Evolutionary conservation across 2,797 vertebrate genomes (phyloP).

Genomic region (Sebastes hubbsi): DNA sequence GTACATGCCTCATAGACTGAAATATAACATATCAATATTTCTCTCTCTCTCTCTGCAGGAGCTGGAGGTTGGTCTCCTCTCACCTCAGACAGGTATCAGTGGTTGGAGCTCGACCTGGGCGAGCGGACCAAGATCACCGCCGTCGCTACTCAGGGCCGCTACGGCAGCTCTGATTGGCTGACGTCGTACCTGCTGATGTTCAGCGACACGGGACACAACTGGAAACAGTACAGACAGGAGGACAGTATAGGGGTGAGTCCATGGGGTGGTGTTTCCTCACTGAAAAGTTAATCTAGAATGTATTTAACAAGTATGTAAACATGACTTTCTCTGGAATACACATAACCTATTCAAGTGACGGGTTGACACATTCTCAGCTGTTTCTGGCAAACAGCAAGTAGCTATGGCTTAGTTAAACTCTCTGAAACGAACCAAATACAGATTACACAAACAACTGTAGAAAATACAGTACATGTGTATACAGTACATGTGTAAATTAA

Average conservation of each 20-base stretch:
- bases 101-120: conserved; percentile 91
- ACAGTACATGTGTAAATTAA: neutral
- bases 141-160: conserved; percentile 90
- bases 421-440: neutral
- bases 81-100: conserved; percentile 84
- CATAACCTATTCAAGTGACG: neutral
- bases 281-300: neutral
- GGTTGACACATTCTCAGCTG: neutral
- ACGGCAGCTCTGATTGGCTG: conserved; percentile 94
- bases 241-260: conserved; percentile 83
- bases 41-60: conserved; percentile 67
- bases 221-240: conserved; percentile 91
- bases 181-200: conserved; percentile 89
- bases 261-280: neutral
- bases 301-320: neutral
- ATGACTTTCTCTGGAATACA: neutral
- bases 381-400: neutral
- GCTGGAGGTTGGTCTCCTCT: conserved; percentile 91
- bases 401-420: neutral
- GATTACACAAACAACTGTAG: neutral
- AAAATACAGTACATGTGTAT: neutral
- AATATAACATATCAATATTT: neutral
- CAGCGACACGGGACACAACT: conserved; percentile 93
- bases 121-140: conserved; percentile 87
- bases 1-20: neutral